Evolutionary conservation across 2,888 invertebrate species (phyloP).

Genomic region (Lagria hirta): DNA sequence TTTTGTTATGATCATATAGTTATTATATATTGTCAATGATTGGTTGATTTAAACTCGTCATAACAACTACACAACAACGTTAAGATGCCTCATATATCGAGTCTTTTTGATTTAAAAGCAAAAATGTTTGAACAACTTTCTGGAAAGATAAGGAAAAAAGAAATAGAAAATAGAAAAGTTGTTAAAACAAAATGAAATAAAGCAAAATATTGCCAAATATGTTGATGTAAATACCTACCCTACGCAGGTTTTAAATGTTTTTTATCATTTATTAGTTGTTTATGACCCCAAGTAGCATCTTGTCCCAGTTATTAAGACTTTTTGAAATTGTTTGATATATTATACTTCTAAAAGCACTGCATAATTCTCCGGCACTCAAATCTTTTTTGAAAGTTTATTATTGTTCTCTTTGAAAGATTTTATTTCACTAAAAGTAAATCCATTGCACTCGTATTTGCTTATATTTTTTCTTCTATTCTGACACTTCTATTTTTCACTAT

Average conservation of each 20-base stretch:
- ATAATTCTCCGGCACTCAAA: slow-evolving; percentile 49
- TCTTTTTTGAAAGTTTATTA: slow-evolving; percentile 11
- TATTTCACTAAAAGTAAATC: slow-evolving; percentile 41
- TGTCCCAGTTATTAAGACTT: slow-evolving; percentile 34
- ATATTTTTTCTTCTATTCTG: slow-evolving; percentile 57
- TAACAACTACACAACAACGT: slow-evolving; percentile 6
- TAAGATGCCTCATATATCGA: slow-evolving; percentile 13
- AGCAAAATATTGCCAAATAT: slow-evolving; percentile 36
- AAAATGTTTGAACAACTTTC: slow-evolving; percentile 27
- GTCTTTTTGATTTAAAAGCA: slow-evolving; percentile 20
- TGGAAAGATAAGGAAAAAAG: too few relatives aligned
- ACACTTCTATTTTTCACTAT: slow-evolving; percentile 59
- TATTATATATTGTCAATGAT: slow-evolving; percentile 10
- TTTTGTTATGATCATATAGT: background rate
- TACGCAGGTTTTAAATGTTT: slow-evolving; percentile 11
- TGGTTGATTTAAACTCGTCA: slow-evolving; percentile 10
- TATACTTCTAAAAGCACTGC: slow-evolving; percentile 48
- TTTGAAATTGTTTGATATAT: slow-evolving; percentile 30
- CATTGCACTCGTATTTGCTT: slow-evolving; percentile 54
- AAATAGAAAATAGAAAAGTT: slow-evolving; percentile 23
- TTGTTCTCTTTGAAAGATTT: slow-evolving; percentile 10
- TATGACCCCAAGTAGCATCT: slow-evolving; percentile 52
- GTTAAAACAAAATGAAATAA: slow-evolving; percentile 27
- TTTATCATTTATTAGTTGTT: slow-evolving; percentile 27
- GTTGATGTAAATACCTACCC: slow-evolving; percentile 28